phyloP scores from a whole-genome alignment of 1,140 invertebrate species.

The Paraescarpia echinospica region DNA sequence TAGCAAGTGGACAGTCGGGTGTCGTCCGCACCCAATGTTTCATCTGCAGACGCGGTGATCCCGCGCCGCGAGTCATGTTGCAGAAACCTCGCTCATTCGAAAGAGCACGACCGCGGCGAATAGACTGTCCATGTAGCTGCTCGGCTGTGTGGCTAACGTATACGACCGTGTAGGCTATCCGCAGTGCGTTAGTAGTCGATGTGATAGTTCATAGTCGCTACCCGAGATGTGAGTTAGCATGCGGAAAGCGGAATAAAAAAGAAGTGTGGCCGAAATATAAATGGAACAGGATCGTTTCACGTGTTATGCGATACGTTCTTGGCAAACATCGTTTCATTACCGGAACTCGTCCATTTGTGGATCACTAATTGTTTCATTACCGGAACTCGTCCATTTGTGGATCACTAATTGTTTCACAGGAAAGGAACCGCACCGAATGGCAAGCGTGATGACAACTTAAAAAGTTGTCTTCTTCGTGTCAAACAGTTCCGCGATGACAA shows the following conservation, averaged over 20 bases:
- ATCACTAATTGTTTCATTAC: background rate
- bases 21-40: background rate
- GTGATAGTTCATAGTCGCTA: background rate
- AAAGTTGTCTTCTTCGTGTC: background rate
- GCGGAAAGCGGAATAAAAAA: background rate
- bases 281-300: background rate
- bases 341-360: background rate
- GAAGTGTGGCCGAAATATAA: too few relatives aligned
- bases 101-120: background rate
- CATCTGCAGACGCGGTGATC: background rate
- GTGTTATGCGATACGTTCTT: background rate
- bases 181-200: background rate
- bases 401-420: background rate
- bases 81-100: background rate
- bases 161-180: background rate
- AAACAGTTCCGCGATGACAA: background rate
- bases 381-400: background rate
- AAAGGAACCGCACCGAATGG: too few relatives aligned
- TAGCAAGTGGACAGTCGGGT: background rate
- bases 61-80: background rate
- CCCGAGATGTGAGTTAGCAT: background rate
- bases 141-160: background rate
- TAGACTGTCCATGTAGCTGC: background rate
- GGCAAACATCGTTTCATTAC: background rate
- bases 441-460: background rate